Evolutionary conservation across 2,888 invertebrate species (phyloP).

Genomic region (Tenodera sinensis): DNA sequence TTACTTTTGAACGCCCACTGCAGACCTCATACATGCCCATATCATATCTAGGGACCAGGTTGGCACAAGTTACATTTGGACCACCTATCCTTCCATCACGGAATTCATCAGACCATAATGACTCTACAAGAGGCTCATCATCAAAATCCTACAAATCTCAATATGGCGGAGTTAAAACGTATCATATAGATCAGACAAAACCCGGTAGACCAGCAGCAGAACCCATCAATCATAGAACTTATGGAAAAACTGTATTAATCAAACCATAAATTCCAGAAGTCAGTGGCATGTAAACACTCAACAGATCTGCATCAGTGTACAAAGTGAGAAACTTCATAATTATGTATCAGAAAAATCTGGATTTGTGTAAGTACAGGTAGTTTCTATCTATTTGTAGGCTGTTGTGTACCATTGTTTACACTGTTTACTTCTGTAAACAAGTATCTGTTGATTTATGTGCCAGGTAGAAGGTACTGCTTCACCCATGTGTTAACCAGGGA

Average conservation of each 20-base stretch:
- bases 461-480: too few relatives aligned
- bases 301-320: neutral
- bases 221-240: too few relatives aligned
- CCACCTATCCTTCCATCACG: neutral
- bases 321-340: neutral
- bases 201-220: neutral
- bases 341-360: neutral
- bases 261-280: too few relatives aligned
- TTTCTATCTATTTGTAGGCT: neutral
- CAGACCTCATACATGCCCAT: neutral
- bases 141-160: neutral
- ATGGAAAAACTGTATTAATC: too few relatives aligned
- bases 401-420: too few relatives aligned
- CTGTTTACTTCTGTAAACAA: too few relatives aligned
- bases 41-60: neutral
- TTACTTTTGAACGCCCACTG: neutral
- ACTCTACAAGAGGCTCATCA: neutral
- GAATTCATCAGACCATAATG: neutral
- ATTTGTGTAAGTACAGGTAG: neutral
- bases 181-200: neutral
- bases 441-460: too few relatives aligned
- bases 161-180: constrained; percentile 10
- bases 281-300: neutral
- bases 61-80: constrained; percentile 1
- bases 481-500: too few relatives aligned